A percentile compares a stretch with the other conserved stretches of the same genome.
phyloP scores from a whole-genome alignment of 2,797 vertebrate species.

The Alauda arvensis region DNA sequence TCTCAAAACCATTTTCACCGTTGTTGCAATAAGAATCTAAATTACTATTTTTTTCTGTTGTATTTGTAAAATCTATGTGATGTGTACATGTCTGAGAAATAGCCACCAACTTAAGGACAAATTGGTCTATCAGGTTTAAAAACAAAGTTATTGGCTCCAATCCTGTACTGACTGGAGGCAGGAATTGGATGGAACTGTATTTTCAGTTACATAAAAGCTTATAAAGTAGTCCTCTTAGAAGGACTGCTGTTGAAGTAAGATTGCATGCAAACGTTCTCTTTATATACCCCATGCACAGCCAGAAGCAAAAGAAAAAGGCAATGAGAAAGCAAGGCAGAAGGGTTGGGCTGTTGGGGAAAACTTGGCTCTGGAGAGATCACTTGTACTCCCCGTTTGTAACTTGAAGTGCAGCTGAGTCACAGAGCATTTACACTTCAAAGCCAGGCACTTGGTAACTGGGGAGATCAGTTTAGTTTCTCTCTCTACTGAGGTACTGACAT shows the following conservation, averaged over 20 bases:
- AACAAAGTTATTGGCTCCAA: background rate
- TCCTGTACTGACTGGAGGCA: background rate
- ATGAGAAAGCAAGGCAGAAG: background rate
- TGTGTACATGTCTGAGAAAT: background rate
- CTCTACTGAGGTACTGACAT: background rate
- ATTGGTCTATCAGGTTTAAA: background rate
- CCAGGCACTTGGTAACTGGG: background rate
- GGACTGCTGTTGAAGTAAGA: background rate
- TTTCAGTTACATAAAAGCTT: background rate
- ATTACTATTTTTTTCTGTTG: background rate
- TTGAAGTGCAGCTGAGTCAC: background rate
- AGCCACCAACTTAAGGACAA: too few species aligned
- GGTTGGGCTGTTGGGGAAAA: background rate
- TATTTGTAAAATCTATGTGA: background rate
- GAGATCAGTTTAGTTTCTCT: background rate
- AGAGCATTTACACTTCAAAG: background rate
- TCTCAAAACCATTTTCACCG: background rate
- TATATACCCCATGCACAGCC: background rate
- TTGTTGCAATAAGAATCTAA: background rate
- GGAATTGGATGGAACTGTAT: background rate
- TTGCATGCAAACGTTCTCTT: background rate
- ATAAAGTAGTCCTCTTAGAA: background rate
- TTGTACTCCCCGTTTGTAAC: background rate
- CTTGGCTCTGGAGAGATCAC: background rate
- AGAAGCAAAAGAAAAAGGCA: background rate